A percentile compares a stretch with the other conserved stretches of the same genome.
Evolutionary conservation across 2,888 invertebrate genomes (phyloP).

Genomic region (Tetropium fuscum): DNA sequence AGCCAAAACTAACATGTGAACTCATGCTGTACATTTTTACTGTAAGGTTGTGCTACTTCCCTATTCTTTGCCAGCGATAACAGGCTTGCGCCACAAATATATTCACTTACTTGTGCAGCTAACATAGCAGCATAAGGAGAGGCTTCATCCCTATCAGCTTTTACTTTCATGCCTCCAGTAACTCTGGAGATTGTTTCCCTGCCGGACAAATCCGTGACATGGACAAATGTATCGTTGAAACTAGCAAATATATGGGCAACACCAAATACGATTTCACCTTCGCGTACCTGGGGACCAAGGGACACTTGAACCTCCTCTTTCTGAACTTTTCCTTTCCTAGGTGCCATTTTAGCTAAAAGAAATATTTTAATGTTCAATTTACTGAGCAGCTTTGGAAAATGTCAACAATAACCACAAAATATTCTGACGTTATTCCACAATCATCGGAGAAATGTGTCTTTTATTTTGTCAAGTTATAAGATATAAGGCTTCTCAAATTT

Average conservation of each 20-base stretch:
- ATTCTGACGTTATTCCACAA: conserved; percentile 12
- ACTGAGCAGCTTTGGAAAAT: neutral
- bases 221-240: conserved; percentile 99
- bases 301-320: conserved; percentile 98
- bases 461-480: neutral
- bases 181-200: conserved; percentile 95
- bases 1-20: too few species aligned
- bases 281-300: conserved; percentile 95
- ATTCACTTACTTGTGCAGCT: conserved; percentile 89
- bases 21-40: too few species aligned
- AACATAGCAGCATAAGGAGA: conserved; percentile 99
- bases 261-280: conserved; percentile 98
- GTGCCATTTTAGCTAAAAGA: conserved; percentile 81
- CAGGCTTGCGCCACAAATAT: neutral
- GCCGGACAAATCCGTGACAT: conserved; percentile 99
- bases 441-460: conserved; percentile 14
- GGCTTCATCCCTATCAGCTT: conserved; percentile 99
- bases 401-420: conserved; percentile 32
- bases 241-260: conserved; percentile 99
- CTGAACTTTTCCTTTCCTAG: conserved; percentile 96
- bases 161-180: conserved; percentile 99
- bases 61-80: too few species aligned
- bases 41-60: too few species aligned
- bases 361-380: neutral
- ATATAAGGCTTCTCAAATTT: neutral